These are phyloP conservation scores for Heterotilapia buettikoferi DNA, from an alignment of 2,113 vertebrate genomes.

Conservation along the genomic window DNA sequence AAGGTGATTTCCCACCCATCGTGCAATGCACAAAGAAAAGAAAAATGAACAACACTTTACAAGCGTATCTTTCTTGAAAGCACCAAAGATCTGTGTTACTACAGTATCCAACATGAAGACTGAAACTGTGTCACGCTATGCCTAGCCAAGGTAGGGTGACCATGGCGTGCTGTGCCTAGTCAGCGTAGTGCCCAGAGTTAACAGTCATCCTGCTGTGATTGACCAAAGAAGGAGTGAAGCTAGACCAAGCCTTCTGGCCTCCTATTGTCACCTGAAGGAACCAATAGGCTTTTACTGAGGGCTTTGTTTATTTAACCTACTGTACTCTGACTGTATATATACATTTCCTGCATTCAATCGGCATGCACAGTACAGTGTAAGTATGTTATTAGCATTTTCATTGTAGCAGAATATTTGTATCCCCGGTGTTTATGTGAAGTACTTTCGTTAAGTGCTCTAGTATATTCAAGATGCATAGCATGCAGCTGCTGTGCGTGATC, in stretches of 20 bases:
- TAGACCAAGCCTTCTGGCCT: conserved; percentile 13
- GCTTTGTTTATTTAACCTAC: background rate
- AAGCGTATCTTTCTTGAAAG: background rate
- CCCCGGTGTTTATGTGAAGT: conserved; percentile 5
- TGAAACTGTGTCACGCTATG: background rate
- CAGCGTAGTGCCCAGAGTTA: conserved; percentile 8
- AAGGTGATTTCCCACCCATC: background rate
- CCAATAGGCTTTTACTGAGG: background rate
- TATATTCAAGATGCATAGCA: conserved; percentile 27
- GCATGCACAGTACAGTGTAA: background rate
- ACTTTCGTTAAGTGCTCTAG: background rate
- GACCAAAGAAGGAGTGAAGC: conserved; percentile 20
- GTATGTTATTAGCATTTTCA: conserved; percentile 25
- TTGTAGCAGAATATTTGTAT: conserved; percentile 10
- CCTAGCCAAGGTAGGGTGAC: conserved; percentile 6
- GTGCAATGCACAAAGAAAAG: background rate
- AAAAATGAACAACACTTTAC: background rate
- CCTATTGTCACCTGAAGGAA: background rate
- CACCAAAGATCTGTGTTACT: background rate
- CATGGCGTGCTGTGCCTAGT: conserved; percentile 14
- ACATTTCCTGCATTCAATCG: background rate
- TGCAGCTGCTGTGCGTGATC: conserved; percentile 32
- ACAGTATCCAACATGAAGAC: background rate
- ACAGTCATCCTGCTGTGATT: conserved; percentile 11
- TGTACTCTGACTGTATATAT: background rate